A percentile compares a stretch with the other conserved stretches of the same genome.
phyloP scores from a whole-genome alignment of 2,888 invertebrate species.

The Lottia scabra region DNA sequence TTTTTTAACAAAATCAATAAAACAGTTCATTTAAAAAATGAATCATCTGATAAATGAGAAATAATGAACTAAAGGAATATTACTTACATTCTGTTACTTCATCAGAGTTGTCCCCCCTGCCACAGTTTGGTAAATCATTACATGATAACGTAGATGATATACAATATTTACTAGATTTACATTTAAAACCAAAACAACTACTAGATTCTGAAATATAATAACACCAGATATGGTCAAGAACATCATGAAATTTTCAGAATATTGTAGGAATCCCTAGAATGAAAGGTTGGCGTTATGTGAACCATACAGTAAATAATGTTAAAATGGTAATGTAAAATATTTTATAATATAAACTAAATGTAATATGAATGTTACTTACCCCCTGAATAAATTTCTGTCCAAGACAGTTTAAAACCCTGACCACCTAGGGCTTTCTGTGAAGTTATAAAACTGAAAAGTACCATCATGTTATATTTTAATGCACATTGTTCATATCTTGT shows the following conservation, averaged over 20 bases:
- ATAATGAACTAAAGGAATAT: slow-evolving; percentile 1
- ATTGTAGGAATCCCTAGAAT: no score
- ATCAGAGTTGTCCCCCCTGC: slow-evolving; percentile 80
- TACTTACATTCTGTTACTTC: slow-evolving; percentile 70
- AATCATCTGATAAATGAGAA: no score
- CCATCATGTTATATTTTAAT: no score
- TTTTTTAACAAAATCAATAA: no score
- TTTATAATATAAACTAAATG: neutral
- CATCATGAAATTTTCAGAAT: no score
- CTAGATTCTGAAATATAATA: neutral
- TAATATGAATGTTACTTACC: slow-evolving; percentile 20
- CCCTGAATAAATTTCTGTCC: slow-evolving; percentile 84
- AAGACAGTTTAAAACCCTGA: slow-evolving; percentile 91
- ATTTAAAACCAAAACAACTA: slow-evolving; percentile 54
- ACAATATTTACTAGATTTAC: slow-evolving; percentile 76
- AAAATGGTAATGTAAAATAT: neutral
- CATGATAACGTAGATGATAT: slow-evolving; percentile 83
- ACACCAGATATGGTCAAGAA: no score
- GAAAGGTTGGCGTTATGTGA: no score
- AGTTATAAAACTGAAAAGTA: slow-evolving; percentile 84
- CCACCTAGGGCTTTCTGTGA: slow-evolving; percentile 95
- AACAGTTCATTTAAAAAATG: no score
- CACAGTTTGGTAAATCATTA: slow-evolving; percentile 87
- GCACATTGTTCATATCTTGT: no score
- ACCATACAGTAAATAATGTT: neutral